Evolutionary conservation across 2,888 invertebrate species (phyloP).

Genomic region (Caenorhabditis virilis): DNA sequence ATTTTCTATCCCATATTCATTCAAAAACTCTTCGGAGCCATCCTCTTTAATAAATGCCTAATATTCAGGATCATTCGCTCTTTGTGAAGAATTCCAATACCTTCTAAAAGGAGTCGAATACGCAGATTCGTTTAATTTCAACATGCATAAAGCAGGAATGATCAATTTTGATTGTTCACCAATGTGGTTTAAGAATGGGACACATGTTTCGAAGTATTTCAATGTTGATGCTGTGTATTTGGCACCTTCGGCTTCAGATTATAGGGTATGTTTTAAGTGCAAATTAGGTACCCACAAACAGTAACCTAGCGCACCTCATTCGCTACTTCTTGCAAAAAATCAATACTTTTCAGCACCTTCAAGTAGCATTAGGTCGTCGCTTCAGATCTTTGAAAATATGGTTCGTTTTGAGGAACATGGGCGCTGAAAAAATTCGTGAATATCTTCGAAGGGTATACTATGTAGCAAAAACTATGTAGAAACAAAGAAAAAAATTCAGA

Average conservation of each 20-base stretch:
- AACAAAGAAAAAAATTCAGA: no score
- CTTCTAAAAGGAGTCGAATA: conserved; percentile 88
- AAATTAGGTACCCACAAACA: not conserved
- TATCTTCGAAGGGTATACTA: conserved; percentile 80
- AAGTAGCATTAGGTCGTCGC: conserved; percentile 82
- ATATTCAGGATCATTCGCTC: conserved; percentile 56
- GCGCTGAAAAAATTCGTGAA: conserved; percentile 86
- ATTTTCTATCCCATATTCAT: no score
- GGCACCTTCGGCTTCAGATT: conserved; percentile 76
- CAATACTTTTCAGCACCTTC: conserved; percentile 61
- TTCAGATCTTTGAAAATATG: conserved; percentile 94
- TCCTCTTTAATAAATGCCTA: no score
- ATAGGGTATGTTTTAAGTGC: conserved; percentile 46
- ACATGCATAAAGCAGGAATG: conserved; percentile 98
- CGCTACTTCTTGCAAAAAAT: not conserved
- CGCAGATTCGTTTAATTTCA: conserved; percentile 94
- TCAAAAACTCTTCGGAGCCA: no score
- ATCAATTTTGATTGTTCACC: conserved; percentile 98
- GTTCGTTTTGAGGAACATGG: conserved; percentile 92
- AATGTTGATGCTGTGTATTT: conserved; percentile 96
- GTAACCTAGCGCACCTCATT: not conserved
- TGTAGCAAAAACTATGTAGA: no score
- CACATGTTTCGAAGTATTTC: conserved; percentile 90
- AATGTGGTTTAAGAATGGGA: conserved; percentile 90
- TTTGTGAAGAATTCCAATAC: conserved; percentile 91